These are phyloP conservation scores for Graphium colonna DNA, from an alignment of 2,888 invertebrate species.

Conservation along the genomic window DNA sequence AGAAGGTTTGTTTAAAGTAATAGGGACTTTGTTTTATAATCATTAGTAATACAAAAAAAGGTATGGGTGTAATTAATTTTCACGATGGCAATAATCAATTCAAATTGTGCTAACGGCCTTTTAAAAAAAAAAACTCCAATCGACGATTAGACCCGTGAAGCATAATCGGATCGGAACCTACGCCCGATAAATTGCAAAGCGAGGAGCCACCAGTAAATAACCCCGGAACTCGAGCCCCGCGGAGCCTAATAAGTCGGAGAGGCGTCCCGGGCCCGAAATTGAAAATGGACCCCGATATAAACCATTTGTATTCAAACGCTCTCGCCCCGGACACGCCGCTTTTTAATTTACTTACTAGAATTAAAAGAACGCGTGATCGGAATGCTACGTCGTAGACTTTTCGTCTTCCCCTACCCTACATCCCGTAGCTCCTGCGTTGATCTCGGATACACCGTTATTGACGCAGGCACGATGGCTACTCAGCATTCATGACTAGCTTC, in stretches of 20 bases:
- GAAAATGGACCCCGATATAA: slow-evolving; percentile 61
- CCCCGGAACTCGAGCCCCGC: slow-evolving; percentile 44
- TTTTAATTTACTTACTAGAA: slow-evolving; percentile 79
- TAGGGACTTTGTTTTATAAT: too few relatives aligned
- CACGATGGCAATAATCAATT: too few relatives aligned
- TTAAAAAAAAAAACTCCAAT: too few relatives aligned
- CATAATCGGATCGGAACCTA: slow-evolving; percentile 47
- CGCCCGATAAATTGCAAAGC: slow-evolving; percentile 58
- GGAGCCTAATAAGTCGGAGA: slow-evolving; percentile 60
- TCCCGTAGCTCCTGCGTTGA: too few relatives aligned
- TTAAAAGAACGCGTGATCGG: slow-evolving; percentile 76
- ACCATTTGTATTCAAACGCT: slow-evolving; percentile 76
- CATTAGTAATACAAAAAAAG: too few relatives aligned
- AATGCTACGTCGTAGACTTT: slow-evolving; percentile 59
- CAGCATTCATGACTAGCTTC: too few relatives aligned
- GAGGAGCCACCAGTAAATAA: slow-evolving; percentile 49
- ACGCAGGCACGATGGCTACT: too few relatives aligned
- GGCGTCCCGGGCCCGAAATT: slow-evolving; percentile 46
- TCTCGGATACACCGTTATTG: too few relatives aligned
- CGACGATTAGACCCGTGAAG: not conserved
- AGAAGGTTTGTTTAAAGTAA: too few relatives aligned
- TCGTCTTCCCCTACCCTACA: too few relatives aligned
- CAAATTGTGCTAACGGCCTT: too few relatives aligned
- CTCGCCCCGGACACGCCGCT: slow-evolving; percentile 60
- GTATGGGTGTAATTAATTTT: too few relatives aligned